phyloP scores from a whole-genome alignment of 2,797 vertebrate genomes.

The Enteromius unitaeniatus region DNA sequence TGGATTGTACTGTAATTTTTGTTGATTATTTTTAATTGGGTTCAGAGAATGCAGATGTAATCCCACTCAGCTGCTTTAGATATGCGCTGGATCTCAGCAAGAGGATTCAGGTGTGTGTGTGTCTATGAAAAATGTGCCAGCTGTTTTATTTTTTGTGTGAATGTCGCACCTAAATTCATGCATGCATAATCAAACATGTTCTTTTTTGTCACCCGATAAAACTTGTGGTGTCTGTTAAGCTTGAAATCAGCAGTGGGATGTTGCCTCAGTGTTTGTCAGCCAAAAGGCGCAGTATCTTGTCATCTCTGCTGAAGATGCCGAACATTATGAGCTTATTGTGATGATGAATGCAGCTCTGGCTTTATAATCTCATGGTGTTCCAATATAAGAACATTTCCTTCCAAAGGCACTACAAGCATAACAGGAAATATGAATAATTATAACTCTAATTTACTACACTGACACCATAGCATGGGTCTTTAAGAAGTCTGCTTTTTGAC shows the following conservation, averaged over 20 bases:
- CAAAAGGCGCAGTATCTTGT: background rate
- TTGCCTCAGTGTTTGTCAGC: background rate
- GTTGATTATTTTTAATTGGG: background rate
- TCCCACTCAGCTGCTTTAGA: background rate
- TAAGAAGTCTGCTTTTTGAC: background rate
- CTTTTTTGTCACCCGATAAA: background rate
- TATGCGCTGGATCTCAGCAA: background rate
- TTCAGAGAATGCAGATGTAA: background rate
- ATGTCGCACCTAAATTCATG: background rate
- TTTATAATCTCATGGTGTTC: background rate
- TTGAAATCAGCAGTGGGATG: slow-evolving; percentile 13
- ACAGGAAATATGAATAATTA: background rate
- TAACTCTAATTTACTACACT: background rate
- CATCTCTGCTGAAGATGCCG: background rate
- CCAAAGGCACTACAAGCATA: background rate
- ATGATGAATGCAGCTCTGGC: background rate
- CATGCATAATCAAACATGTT: background rate
- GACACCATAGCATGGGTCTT: background rate
- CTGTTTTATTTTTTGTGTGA: slow-evolving; percentile 45
- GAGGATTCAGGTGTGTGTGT: slow-evolving; percentile 11
- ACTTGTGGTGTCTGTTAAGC: slow-evolving; percentile 4
- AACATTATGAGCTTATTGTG: slow-evolving; percentile 10
- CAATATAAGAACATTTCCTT: background rate
- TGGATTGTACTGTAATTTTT: background rate
- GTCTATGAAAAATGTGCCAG: slow-evolving; percentile 10